Base-by-base conservation (phyloP, 2,797 vertebrate genomes). In the Telmatherina bonti region DNA sequence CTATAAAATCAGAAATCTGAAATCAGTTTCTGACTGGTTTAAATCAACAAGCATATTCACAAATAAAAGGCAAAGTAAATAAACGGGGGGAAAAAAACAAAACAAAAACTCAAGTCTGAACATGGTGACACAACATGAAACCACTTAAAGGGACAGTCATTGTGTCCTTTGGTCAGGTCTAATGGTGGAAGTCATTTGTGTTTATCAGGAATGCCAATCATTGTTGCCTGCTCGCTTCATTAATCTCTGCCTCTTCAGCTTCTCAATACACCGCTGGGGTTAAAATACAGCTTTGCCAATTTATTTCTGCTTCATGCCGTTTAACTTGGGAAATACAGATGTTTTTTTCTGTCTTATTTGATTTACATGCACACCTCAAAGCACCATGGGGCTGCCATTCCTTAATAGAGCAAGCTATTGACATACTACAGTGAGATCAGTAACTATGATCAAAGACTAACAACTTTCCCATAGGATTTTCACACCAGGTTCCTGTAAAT, bases 221-320 rank as follows among this genome's bases (percentile, higher is more conserved):
- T 90, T 90, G 86, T 85, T 78, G 88, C 76, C 56, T 20, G 75
- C 88, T 84, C 71, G 71, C 88, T 85, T 91, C 89, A 93, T 93
- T 93, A 90, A 84, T 90, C 87, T 90, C 74, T 59, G 65, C 66
- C 57, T 49, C 62, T 38, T 65, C 82, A 78, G 74, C 53, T 84
- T 86, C 74, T 74, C 70, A 73, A 69, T 65, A 67, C 52, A 66
- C n/a, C 36, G 31, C 59, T 66, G 64, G 27, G 2, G 18, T 20
- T 16, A 4, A 4, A 22, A 54, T 30, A 30, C 27, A 57, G 22
- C 26, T 12, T n/a, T 33, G 29, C 15, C 29, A 79, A 79, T 57
- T 60, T 11, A 36, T 56, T 49, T 63, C 29, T 35, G 43, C 51
- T 55, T 60, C 24, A 63, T 22, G 60, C 43, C 35, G 43, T 54